Percentiles rank a stretch among this genome's conserved stretches.
phyloP scores from a whole-genome alignment of 2,888 invertebrate genomes.

The Meandrusa payeni region DNA sequence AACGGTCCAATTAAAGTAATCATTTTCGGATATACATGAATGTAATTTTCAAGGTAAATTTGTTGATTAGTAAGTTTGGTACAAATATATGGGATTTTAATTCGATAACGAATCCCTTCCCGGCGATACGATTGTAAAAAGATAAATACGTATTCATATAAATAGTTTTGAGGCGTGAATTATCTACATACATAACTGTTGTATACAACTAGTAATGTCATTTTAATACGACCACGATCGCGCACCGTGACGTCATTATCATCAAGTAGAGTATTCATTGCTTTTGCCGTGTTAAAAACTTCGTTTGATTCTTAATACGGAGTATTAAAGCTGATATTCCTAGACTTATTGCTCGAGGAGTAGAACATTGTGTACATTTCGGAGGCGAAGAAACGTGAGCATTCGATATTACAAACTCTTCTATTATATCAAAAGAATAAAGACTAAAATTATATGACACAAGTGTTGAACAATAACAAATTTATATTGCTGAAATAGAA shows the following conservation, averaged over 20 bases:
- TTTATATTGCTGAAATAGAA: not conserved
- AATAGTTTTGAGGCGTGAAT: slow-evolving; percentile 51
- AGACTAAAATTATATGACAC: slow-evolving; percentile 43
- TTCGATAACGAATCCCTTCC: too few relatives aligned
- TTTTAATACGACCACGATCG: slow-evolving; percentile 68
- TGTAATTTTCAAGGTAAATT: too few relatives aligned
- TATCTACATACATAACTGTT: slow-evolving; percentile 62
- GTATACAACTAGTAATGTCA: slow-evolving; percentile 67
- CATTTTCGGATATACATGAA: too few relatives aligned
- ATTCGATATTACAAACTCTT: slow-evolving; percentile 44
- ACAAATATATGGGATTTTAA: too few relatives aligned
- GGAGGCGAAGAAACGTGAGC: slow-evolving; percentile 33
- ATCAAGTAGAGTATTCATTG: slow-evolving; percentile 35
- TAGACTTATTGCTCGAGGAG: slow-evolving; percentile 2
- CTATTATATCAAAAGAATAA: slow-evolving; percentile 42
- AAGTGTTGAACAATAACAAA: slow-evolving; percentile 13
- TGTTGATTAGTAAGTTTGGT: too few relatives aligned
- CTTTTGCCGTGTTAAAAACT: slow-evolving; percentile 9
- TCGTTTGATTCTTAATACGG: slow-evolving; percentile 23
- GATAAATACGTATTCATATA: too few relatives aligned
- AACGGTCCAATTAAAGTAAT: too few relatives aligned
- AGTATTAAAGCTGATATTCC: slow-evolving; percentile 4
- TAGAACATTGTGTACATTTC: slow-evolving; percentile 21
- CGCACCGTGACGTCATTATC: slow-evolving; percentile 73
- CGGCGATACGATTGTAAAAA: too few relatives aligned